Base-by-base conservation (phyloP, 2,113 vertebrate genomes). In the Amblyopsis rosae region DNA sequence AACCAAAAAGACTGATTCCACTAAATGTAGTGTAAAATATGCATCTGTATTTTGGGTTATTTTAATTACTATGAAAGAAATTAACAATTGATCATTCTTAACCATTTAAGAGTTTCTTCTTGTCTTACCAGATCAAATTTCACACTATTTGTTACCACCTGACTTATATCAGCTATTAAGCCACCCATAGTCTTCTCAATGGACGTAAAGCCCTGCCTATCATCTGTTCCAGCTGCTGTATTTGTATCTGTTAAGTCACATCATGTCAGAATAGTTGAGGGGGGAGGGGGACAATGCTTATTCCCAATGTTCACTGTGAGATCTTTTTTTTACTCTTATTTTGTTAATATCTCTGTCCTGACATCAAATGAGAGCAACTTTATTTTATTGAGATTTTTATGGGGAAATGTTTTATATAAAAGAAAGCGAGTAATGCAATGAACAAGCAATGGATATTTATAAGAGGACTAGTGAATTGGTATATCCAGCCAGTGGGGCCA, bases 371-470 rank as follows among this genome's bases (percentile, higher is more conserved):
- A 89, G 82, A 87, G 80, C 76, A 80, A 87, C 72, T 90, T 90
- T 90, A 88, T 90, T 91, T 90, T 91, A 86, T 86, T 87, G 87
- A 88, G 84, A 91, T 91, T 88, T 88, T 82, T 87, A 89, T 86
- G 73, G 82, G 79, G 59, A 74, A 76, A 79, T 69, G 75, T 86
- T 90, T 86, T 88, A 56, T 62, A 55, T 54, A 88, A 86, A 71
- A 83, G 86, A 72, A 72, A 78, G 81, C 69, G 75, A 19, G 77
- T 73, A 69, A 73, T 74, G 77, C 77, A 80, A 82, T 75, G 82
- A 89, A 80, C 67, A 82, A 79, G 71, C 35, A 0, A 62, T 75
- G 83, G 81, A 62, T 73, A 67, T 80, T 80, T 80, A 65, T 55
- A 54, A 46, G 65, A 65, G 60, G 60, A 55, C 19, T 49, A 45